Conservation (phyloP, 2,113 vertebrate genomes). For the Mesocricetus auratus region DNA sequence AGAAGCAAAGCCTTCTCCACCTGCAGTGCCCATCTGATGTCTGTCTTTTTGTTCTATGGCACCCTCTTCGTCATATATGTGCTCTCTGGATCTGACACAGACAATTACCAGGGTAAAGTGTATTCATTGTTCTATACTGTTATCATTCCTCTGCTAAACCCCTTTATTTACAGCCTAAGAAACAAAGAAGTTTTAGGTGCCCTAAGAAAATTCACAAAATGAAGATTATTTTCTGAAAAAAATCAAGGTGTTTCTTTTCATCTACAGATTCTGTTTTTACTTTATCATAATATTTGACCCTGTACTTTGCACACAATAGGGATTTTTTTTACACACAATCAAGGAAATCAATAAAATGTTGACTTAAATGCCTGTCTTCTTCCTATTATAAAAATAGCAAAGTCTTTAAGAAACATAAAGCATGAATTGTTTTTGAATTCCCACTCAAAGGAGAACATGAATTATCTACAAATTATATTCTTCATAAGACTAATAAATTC, state of each 20-base stretch:
- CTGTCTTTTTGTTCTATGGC: background rate
- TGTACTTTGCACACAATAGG: background rate
- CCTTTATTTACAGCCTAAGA: constrained; percentile 64
- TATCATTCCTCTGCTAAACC: constrained; percentile 30
- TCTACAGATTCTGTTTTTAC: background rate
- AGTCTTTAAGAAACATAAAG: background rate
- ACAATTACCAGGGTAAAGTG: constrained; percentile 48
- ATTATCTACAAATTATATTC: no score
- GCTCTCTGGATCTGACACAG: background rate
- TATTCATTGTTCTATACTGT: constrained; percentile 50
- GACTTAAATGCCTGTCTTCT: background rate
- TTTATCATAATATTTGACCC: background rate
- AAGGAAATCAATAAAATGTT: background rate
- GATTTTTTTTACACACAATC: background rate
- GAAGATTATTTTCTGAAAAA: background rate
- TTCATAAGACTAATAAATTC: background rate
- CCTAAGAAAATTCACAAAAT: constrained; percentile 37
- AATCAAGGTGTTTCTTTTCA: background rate
- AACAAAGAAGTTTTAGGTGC: constrained; percentile 62
- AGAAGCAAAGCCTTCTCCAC: background rate
- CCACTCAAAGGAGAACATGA: background rate
- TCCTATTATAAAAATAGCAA: background rate
- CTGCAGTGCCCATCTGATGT: background rate
- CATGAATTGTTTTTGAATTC: background rate
- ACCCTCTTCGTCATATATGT: constrained; percentile 55